A percentile compares a stretch with the other conserved stretches of the same genome.
Conservation (phyloP, 2,888 invertebrate species). For the Drosophila paranaensis region DNA sequence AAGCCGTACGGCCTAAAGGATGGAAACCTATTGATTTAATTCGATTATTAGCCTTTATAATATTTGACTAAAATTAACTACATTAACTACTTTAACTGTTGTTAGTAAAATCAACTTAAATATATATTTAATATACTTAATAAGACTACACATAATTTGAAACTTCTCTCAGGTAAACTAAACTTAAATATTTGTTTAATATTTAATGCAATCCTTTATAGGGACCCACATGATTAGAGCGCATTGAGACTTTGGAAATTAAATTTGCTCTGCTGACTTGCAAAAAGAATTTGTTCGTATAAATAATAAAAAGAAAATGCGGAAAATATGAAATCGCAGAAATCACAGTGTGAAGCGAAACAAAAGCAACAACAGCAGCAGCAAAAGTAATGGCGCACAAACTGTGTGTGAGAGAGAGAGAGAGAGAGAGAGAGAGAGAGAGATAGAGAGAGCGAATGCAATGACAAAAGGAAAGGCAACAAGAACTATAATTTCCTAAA, state of each 20-base stretch:
- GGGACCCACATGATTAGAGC: neutral
- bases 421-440: conserved; percentile 15
- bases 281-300: too few relatives aligned
- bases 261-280: neutral
- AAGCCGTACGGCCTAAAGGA: neutral
- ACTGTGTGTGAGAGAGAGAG: conserved; percentile 28
- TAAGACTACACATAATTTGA: neutral
- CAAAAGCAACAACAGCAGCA: conserved; percentile 9
- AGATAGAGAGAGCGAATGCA: conserved; percentile 21
- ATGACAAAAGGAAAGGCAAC: conserved; percentile 46
- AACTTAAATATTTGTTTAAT: neutral
- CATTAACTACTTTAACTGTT: too few relatives aligned
- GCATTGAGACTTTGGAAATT: neutral
- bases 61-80: neutral
- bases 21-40: neutral
- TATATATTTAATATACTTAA: neutral
- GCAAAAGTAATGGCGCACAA: conserved; percentile 28
- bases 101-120: too few relatives aligned
- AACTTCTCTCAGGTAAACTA: neutral
- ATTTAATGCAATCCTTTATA: neutral
- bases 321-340: conserved; percentile 10
- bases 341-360: conserved; percentile 29
- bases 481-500: conserved; percentile 80
- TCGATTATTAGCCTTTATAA: too few relatives aligned
- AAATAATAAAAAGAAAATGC: conserved; percentile 6